A percentile compares a stretch with the other conserved stretches of the same genome.
phyloP scores from a whole-genome alignment of 1,140 invertebrate genomes.

The Marisa cornuarietis region DNA sequence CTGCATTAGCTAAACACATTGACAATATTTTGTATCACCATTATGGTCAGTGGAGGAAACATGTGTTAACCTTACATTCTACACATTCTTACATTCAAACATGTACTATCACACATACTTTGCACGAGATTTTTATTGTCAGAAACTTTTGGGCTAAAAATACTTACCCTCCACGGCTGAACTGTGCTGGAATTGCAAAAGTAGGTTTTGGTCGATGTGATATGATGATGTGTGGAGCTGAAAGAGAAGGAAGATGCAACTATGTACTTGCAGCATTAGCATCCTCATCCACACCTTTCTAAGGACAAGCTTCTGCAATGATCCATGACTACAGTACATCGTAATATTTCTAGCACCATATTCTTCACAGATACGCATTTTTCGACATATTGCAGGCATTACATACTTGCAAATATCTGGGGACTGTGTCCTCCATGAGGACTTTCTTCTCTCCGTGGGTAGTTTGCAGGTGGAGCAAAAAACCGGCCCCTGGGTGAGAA shows the following conservation, averaged over 20 bases:
- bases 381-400: constrained; percentile 26
- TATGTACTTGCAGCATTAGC: not conserved
- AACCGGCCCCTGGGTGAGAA: constrained; percentile 53
- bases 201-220: constrained; percentile 23
- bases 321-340: not conserved
- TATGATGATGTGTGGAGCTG: constrained; percentile 15
- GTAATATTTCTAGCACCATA: not conserved
- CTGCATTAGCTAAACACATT: not conserved
- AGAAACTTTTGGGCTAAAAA: not conserved
- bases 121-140: not conserved
- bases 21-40: not conserved
- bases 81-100: not conserved
- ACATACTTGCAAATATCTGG: constrained; percentile 1
- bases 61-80: not conserved
- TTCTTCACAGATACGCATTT: constrained; percentile 26
- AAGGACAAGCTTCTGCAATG: not conserved
- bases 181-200: constrained; percentile 16
- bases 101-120: not conserved
- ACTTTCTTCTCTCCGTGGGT: constrained; percentile 43
- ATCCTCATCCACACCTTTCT: not conserved
- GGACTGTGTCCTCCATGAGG: constrained; percentile 19
- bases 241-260: not conserved
- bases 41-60: not conserved
- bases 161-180: constrained; percentile 12
- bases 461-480: constrained; percentile 58